Conservation (phyloP, 2,888 invertebrate species). For the Xylocampa areola region DNA sequence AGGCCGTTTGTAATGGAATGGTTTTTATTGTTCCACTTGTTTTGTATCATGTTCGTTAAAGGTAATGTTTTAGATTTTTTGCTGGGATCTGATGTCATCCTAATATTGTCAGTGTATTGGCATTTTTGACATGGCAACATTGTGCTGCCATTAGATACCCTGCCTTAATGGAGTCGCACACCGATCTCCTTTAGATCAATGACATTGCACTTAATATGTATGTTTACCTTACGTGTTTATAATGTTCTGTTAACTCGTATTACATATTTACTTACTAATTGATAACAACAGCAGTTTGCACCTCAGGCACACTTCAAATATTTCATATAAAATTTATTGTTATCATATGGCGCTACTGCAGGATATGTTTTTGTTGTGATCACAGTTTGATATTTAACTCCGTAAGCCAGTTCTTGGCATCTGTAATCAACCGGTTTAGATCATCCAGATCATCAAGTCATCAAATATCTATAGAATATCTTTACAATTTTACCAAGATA, state of each 20-base stretch:
- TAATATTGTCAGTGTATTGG: constrained; percentile 13
- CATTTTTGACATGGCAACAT: constrained; percentile 25
- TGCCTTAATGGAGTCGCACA: constrained; percentile 8
- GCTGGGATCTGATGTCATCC: constrained; percentile 32
- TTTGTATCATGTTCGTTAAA: constrained; percentile 2
- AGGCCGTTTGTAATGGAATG: constrained; percentile 22
- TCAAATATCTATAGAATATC: too few species aligned
- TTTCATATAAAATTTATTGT: background rate
- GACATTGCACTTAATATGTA: constrained; percentile 37
- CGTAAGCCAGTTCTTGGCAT: too few species aligned
- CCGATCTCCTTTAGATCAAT: constrained; percentile 37
- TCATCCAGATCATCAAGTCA: too few species aligned
- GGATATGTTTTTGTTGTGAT: too few species aligned
- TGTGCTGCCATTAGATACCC: constrained; percentile 21
- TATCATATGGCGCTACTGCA: too few species aligned
- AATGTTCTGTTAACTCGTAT: background rate
- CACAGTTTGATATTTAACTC: too few species aligned
- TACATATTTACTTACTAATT: constrained; percentile 1
- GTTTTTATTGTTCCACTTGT: constrained; percentile 23
- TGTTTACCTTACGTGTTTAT: constrained; percentile 33
- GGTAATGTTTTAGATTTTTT: constrained; percentile 15
- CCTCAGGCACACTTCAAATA: background rate
- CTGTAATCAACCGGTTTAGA: too few species aligned
- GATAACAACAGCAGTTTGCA: constrained; percentile 6
- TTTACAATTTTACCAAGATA: too few species aligned